Base-by-base conservation (phyloP, 1,140 invertebrate genomes). In the Epicauta chinensis region DNA sequence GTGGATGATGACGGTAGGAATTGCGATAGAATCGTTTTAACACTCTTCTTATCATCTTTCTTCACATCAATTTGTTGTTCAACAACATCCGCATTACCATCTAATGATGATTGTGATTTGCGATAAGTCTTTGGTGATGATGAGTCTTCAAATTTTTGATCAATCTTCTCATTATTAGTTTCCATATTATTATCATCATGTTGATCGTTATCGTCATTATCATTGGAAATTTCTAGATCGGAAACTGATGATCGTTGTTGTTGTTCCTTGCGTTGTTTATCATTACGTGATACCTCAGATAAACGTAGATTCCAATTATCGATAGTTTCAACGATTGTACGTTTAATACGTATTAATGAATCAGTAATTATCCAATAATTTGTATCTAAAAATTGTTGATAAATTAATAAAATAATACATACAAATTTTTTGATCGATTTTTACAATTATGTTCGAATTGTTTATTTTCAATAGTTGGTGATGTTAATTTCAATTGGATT, bases 1-100 rank as follows among this genome's bases (percentile, higher is more conserved):
- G 58, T 58, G 12, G 53, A 51, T 69, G 65, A 3, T 2, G 77
- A 78, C 1, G 83, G 77, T 47, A 87, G 66, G 1, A 88, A 67
- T 51, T 85, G 80, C 9, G 81, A 84, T 2, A 89, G 69, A 36
- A 89, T 78, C 1, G 77, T 82, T 65, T 87, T 87, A 2, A 87
- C 82, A 36, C 78, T 81, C 55, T 82, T 84, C 51, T 79, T 82
- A 52, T 82, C 80, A 0, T 70, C 63, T 42, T 64, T 67, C 45
- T 63, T 65, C 31, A 34, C 55, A 39, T 69, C 69, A 12, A 35
- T 38, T 10, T 46, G 42, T 41, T 70, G 67, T 29, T 68, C 65
- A 36, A 55, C 11, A 43, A 45, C 17, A 59, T 44, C 12, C 17
- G 53, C 38, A 16, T 65, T 62, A 30, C 69, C 65, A 32, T 77